Evolutionary conservation across 2,797 vertebrate species (phyloP), one percentile per base, ranked within the genome.

Genomic region (Sternarchorhynchus goeldii): DNA sequence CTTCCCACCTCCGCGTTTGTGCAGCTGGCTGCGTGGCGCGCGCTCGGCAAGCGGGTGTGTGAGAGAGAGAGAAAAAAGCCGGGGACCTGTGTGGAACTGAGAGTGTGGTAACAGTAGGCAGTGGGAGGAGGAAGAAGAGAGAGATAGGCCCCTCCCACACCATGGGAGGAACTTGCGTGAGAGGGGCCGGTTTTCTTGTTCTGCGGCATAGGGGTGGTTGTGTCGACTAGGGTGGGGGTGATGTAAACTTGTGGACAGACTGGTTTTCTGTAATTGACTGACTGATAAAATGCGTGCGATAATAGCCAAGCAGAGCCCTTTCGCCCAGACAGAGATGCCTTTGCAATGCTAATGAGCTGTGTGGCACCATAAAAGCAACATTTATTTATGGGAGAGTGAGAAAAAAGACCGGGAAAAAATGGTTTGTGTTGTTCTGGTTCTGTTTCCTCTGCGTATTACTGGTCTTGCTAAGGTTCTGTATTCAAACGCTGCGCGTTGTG

Each of bases 191-290:
- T 77, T 80, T 80, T 72, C 77, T 82, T 21, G 70, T 79, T 50
- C 45, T 75, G 67, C 29, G 36, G 50, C 62, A 69, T 20, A 67
- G 45, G 20, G 41, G 20, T 29, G 62, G 25, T 25, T 25, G 25
- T 25, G 25, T 25, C 25, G 25, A 25, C 25, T 25, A 1, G 25
- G 25, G 0, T 25, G 25, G 25, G 25, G 25, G 25, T 25, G 25
- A 25, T 25, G 25, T 25, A 25, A 25, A 25, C 25, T 1, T 66
- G 41, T 53, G 57, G 66, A 77, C 68, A 34, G 58, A 39, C 63
- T 80, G 59, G 78, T 84, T 82, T 76, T 53, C 60, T 71, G 78
- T 74, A 77, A 85, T 77, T 67, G 58, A 81, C 65, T 36, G 55
- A 69, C 32, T 56, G 69, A 64, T 21, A 41, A 32, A 78, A 77